These are phyloP conservation scores for Melanaphis sacchari DNA, from an alignment of 1,140 invertebrate species.

Conservation along the genomic window DNA sequence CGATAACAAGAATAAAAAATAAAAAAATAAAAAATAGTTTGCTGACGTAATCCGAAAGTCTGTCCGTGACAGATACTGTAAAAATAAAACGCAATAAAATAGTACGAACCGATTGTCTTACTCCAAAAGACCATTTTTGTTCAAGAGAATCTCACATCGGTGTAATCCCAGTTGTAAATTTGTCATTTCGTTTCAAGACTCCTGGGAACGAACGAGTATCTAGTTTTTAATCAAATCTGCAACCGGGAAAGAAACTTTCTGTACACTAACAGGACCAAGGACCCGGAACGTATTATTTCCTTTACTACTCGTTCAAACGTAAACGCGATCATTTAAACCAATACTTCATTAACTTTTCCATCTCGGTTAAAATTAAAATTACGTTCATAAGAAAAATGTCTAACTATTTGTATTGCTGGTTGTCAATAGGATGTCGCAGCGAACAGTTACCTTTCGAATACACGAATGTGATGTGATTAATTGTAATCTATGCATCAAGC, in stretches of 20 bases:
- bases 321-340: background rate
- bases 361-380: background rate
- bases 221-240: constrained; percentile 45
- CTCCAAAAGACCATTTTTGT: background rate
- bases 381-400: background rate
- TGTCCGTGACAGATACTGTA: background rate
- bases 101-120: background rate
- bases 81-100: constrained; percentile 33
- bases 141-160: constrained; percentile 16
- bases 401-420: background rate
- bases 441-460: background rate
- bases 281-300: constrained; percentile 13
- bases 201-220: constrained; percentile 11
- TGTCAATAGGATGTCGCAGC: background rate
- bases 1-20: background rate
- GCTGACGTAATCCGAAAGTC: background rate
- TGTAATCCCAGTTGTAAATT: constrained; percentile 47
- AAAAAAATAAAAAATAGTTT: constrained; percentile 6
- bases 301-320: background rate
- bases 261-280: background rate
- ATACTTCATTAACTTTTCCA: constrained; percentile 9
- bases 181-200: constrained; percentile 25
- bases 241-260: background rate
- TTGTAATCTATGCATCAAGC: background rate
- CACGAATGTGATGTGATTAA: background rate